Evolutionary conservation across 2,113 vertebrate species (phyloP), one percentile per base, ranked within the genome.

Genomic region (Macroglossus sobrinus): DNA sequence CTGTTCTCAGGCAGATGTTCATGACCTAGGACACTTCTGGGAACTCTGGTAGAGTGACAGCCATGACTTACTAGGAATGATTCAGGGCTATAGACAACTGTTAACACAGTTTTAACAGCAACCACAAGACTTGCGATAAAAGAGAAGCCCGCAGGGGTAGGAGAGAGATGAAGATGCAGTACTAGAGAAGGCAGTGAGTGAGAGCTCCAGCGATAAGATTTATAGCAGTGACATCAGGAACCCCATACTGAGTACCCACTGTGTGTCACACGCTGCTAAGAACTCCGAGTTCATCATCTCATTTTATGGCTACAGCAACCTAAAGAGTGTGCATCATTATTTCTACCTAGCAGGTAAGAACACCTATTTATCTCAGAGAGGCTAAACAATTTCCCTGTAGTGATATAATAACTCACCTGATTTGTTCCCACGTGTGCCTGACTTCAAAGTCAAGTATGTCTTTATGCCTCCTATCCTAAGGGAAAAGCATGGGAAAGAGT

Each of bases 311-410:
- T 71, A n/a, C 4, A 88, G 21, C 22, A 76, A 28, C 12, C 43
- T 30, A 47, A 7, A 14, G 19, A 66, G 10, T n/a, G 8, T 16
- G 22, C 8, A 66, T 38, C 22, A 84, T 11, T 63, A 7, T 71
- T 94, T 91, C n/a, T 66, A n/a, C 7, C 93, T 53, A 74, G 79
- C 16, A 92, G 35, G 69, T 74, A 38, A 84, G 57, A 16, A 94
- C 59, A 71, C 12, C 57, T 35, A 35, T 0, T 74, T 63, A 30
- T 24, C 22, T 85, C 30, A 47, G 72, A 74, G 81, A 71, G 40
- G 82, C 11, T 87, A 84, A n/a, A 22, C 35, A 33, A 57, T 45
- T 92, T 71, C 55, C 72, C 28, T 1, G 26, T 28, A 6, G 28
- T 80, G 57, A 81, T 14, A 43, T 0, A 87, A 2, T 64, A 72